phyloP scores from a whole-genome alignment of 1,140 invertebrate species.

The Polyergus mexicanus region DNA sequence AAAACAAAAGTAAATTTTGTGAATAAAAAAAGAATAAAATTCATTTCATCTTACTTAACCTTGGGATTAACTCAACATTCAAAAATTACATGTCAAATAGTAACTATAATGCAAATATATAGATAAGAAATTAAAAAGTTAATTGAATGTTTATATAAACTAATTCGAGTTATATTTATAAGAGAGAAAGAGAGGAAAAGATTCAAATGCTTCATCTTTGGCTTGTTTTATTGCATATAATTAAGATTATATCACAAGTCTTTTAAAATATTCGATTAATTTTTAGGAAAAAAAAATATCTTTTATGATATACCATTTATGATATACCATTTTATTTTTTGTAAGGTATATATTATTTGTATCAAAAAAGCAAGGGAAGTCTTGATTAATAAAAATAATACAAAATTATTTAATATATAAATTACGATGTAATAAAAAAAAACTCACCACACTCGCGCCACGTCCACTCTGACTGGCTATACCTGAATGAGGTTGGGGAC shows the following conservation, averaged over 20 bases:
- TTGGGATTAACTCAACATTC: conserved; percentile 28
- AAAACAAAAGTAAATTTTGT: conserved; percentile 32
- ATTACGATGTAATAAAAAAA: conserved; percentile 54
- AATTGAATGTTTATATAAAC: conserved; percentile 28
- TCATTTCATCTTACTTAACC: conserved; percentile 20
- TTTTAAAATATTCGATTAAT: neutral
- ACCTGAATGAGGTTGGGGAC: conserved; percentile 88
- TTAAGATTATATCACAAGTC: neutral
- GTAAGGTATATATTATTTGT: neutral
- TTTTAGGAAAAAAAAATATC: conserved; percentile 6
- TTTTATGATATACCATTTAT: conserved; percentile 12
- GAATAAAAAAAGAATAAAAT: conserved; percentile 47
- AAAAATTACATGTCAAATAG: conserved; percentile 19
- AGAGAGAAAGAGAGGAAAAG: too few relatives aligned
- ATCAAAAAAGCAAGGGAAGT: neutral
- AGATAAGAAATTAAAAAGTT: conserved; percentile 20
- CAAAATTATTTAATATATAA: conserved; percentile 22
- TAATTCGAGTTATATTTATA: conserved; percentile 43
- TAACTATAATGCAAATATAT: conserved; percentile 18
- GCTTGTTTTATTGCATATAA: neutral
- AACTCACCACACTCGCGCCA: conserved; percentile 94
- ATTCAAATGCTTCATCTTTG: conserved; percentile 7
- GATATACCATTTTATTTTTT: neutral
- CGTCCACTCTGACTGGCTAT: conserved; percentile 94
- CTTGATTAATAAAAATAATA: neutral